Evolutionary conservation across 2,113 vertebrate genomes (phyloP), one percentile per base, ranked within the genome.

Genomic region (Phaethornis superciliosus): DNA sequence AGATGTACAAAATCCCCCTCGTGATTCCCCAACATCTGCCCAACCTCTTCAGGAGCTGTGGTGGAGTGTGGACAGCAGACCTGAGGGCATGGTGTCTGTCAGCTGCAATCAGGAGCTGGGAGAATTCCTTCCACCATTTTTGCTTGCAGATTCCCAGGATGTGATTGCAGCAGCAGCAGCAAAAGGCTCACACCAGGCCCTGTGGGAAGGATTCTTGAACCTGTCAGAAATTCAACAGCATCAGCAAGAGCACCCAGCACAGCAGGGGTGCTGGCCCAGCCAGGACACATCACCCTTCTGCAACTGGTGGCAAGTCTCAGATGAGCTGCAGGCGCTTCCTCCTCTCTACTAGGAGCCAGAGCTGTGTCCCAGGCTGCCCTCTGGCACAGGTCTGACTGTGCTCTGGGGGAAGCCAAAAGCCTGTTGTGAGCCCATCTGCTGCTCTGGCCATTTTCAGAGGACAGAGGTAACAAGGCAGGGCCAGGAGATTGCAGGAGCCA

Each of bases 101-200:
- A 78, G 30, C 56, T 56, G n/a, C 69, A 18, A 32, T 5, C 12
- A 35, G n/a, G 3, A 75, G 7, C 35, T 33, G 35, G 22, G 37
- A 81, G 33, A 68, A 85, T 8, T 11, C 27, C 33, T 72, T 59
- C 55, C 15, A 35, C 27, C 32, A 9, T 17, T 88, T 71, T 19
- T 2, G 2, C n/a, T 67, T 44, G 51, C 68, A 54, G 49, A 69
- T 58, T 58, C 62, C 56, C 22, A n/a, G 67, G 37, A 40, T 42
- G 14, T 0, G 0, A 63, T 27, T 0, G 0, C 33, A 56, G 58
- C 46, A 47, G 58, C 46, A 47, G 63, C 5, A 64, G 65, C n/a
- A 74, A 74, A 87, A 81, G n/a, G 35, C 44, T 86, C 37, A 60
- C 0, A 0, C 23, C 26, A 85, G 28, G 22, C 18, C 75, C 33